Base-by-base conservation (phyloP, 92 coral and sea anemone species). In the Siderastrea radians region DNA sequence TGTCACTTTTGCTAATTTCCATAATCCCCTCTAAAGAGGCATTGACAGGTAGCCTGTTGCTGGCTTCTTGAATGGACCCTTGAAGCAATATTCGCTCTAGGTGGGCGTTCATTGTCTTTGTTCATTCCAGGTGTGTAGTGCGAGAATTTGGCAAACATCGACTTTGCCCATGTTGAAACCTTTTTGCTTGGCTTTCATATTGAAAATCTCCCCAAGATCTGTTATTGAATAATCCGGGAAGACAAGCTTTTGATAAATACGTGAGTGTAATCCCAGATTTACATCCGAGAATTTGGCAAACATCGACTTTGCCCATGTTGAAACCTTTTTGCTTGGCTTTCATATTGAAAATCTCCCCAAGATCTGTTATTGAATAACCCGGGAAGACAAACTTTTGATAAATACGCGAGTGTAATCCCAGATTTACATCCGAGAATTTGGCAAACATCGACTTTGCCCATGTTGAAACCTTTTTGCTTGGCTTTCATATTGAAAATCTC, bases 211-310 rank as follows among this genome's bases (percentile, higher is more conserved):
- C 4, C 45, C 73, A 47, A 90, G 17, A 15, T 90, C 87, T 1
- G 44, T 77, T 7, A 61, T 19, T 10, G 86, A n/a, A 49, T 84
- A 78, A 19, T 89, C 84, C 6, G 85, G 80, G 54, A 84, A 68
- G 49, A 54, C 55, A 17, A 90, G 66, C 11, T 16, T 90, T 26
- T 50, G 66, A 1, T 84, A 84, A 3, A 90, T 85, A 10, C 90
- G 49, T 13, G 90, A 90, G 3, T 55, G 72, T 12, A 90, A 7
- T 10, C 90, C 90, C 2, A 67, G 93, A 46, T 90, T 90, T 9
- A 84, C 47, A 5, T 90, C 51, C 16, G 7, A 88, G 61, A 62
- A 88, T 61, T 63, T 15, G 16, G 5, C 77, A 7, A 63, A 75
- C 43, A 3, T 72, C 46, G n/a, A 57, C 70, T 2, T 43, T 50